phyloP scores from a whole-genome alignment of 2,113 vertebrate genomes.

The Puma concolor region DNA sequence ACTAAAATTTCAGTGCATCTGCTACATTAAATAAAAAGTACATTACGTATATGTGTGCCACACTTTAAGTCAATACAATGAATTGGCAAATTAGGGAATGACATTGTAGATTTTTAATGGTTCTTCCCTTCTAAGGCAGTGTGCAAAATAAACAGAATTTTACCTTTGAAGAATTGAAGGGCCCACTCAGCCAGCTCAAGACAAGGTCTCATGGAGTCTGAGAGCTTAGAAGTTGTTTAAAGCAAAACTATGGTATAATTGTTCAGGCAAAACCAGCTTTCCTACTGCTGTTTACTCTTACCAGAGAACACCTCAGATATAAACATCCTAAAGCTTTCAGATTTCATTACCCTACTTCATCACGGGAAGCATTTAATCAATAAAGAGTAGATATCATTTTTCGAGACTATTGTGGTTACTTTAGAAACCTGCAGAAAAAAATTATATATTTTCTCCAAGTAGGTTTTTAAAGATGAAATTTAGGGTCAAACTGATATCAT shows the following conservation, averaged over 20 bases:
- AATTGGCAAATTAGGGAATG: not conserved
- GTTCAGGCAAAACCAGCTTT: not conserved
- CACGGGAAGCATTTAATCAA: conserved; percentile 28
- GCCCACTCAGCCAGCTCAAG: not conserved
- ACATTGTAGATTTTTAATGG: not conserved
- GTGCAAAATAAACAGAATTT: not conserved
- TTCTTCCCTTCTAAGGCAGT: not conserved
- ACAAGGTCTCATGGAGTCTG: not conserved
- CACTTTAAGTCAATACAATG: not conserved
- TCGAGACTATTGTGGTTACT: not conserved
- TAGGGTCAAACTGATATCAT: conserved; percentile 47
- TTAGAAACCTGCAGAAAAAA: not conserved
- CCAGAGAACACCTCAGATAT: not conserved
- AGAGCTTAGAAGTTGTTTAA: not conserved
- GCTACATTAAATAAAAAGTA: not conserved
- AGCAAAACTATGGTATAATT: not conserved
- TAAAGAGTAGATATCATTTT: not conserved
- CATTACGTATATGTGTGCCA: not conserved
- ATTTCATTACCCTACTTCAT: conserved; percentile 7
- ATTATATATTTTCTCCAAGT: not conserved
- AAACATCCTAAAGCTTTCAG: not conserved
- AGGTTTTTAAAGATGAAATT: conserved; percentile 17
- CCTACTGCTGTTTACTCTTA: too few relatives aligned
- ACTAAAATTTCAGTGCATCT: not conserved
- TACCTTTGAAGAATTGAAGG: not conserved